phyloP scores from a whole-genome alignment of 2,797 vertebrate species.

The Onychomys torridus region DNA sequence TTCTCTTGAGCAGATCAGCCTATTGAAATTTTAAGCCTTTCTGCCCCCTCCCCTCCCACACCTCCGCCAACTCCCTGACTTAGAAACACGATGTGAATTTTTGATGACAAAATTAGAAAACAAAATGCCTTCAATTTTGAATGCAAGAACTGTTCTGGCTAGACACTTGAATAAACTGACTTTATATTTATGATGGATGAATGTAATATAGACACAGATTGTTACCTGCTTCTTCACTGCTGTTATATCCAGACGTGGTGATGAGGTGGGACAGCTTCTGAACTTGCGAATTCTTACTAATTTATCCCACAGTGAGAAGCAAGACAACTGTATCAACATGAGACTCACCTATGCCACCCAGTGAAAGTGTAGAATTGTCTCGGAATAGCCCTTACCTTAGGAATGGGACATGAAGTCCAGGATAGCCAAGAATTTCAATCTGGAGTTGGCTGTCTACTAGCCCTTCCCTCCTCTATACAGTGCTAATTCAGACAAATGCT shows the following conservation, averaged over 20 bases:
- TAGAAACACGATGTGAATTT: conserved; percentile 76
- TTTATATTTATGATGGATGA: conserved; percentile 66
- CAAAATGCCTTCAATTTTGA: conserved; percentile 73
- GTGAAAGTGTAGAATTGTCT: conserved; percentile 50
- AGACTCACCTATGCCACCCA: conserved; percentile 46
- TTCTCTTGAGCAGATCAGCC: conserved; percentile 39
- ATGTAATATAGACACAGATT: conserved; percentile 50
- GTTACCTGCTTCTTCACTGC: conserved; percentile 69
- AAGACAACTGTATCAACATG: conserved; percentile 56
- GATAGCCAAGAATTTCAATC: conserved; percentile 68
- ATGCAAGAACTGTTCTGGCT: conserved; percentile 69
- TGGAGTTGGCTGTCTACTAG: conserved; percentile 49
- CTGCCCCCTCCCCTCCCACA: background rate
- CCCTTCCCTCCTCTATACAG: conserved; percentile 62
- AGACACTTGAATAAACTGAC: conserved; percentile 69
- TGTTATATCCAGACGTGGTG: conserved; percentile 68
- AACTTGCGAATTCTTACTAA: conserved; percentile 69
- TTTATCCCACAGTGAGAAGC: conserved; percentile 68
- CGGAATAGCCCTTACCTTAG: conserved; percentile 52
- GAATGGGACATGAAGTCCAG: conserved; percentile 38
- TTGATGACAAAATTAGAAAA: conserved; percentile 79
- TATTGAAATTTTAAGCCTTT: conserved; percentile 75
- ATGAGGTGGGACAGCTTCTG: conserved; percentile 63
- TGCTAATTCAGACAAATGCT: conserved; percentile 82
- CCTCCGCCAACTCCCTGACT: background rate